Conservation (phyloP, 2,113 vertebrate genomes). For the Tetrao urogallus region DNA sequence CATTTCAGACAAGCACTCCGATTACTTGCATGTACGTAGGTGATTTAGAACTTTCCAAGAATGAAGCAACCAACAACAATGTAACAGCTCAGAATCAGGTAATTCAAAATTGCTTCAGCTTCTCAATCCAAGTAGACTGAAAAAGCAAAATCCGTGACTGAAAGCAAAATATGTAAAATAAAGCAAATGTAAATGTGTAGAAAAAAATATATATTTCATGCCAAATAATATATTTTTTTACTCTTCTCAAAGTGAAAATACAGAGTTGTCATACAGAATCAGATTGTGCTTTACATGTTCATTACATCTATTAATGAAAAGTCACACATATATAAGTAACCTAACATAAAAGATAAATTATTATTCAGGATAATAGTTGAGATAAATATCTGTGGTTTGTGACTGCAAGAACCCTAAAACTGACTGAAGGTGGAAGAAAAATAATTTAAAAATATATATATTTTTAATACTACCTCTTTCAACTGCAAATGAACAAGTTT, state of each 20-base stretch:
- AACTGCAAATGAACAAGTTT: not conserved
- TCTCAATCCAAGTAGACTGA: not conserved
- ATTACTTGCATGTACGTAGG: not conserved
- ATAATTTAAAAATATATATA: no score
- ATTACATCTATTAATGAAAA: not conserved
- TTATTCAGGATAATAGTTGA: not conserved
- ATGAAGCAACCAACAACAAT: not conserved
- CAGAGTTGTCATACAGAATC: not conserved
- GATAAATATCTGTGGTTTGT: not conserved
- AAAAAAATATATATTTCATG: not conserved
- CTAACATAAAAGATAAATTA: not conserved
- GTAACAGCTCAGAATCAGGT: not conserved
- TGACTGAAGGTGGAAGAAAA: not conserved
- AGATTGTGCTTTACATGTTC: not conserved
- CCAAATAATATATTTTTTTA: not conserved
- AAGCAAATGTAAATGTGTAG: not conserved
- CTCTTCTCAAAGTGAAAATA: not conserved
- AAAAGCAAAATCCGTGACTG: not conserved
- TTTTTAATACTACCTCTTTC: not conserved
- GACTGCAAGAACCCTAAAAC: not conserved
- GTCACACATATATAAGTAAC: not conserved
- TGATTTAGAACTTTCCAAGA: not conserved
- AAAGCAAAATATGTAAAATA: not conserved
- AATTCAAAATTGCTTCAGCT: not conserved
- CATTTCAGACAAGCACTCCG: not conserved